phyloP scores from a whole-genome alignment of 2,888 invertebrate genomes.

The Boloria selene region DNA sequence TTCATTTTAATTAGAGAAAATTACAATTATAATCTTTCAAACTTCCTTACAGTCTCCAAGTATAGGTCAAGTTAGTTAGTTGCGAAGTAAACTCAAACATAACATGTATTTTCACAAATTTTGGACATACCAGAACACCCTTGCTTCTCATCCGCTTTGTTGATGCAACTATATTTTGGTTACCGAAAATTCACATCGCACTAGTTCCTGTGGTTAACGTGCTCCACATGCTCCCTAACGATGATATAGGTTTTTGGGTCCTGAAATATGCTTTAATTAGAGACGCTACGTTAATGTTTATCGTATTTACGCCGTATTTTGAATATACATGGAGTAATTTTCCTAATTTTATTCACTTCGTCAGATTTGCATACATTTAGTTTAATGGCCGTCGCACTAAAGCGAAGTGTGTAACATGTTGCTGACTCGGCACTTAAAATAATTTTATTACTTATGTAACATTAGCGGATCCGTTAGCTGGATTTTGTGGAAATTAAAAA shows the following conservation, averaged over 20 bases:
- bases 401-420: too few relatives aligned
- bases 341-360: not conserved
- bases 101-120: not conserved
- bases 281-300: not conserved
- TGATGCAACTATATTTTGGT: not conserved
- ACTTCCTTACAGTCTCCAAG: too few relatives aligned
- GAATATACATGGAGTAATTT: not conserved
- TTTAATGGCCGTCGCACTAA: too few relatives aligned
- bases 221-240: conserved; percentile 1
- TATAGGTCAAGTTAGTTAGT: too few relatives aligned
- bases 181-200: conserved; percentile 1
- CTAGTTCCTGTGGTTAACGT: conserved; percentile 3
- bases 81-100: too few relatives aligned
- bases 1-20: too few relatives aligned
- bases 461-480: too few relatives aligned
- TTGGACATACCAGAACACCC: not conserved
- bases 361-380: not conserved
- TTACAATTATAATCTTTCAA: too few relatives aligned
- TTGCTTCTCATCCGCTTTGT: not conserved
- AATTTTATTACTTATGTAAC: too few relatives aligned
- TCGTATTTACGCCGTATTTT: not conserved
- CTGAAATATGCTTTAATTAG: conserved; percentile 4
- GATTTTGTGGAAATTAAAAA: too few relatives aligned
- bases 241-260: not conserved
- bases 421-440: too few relatives aligned